phyloP scores from a whole-genome alignment of 1,140 invertebrate genomes.

The Lepidurus apus region DNA sequence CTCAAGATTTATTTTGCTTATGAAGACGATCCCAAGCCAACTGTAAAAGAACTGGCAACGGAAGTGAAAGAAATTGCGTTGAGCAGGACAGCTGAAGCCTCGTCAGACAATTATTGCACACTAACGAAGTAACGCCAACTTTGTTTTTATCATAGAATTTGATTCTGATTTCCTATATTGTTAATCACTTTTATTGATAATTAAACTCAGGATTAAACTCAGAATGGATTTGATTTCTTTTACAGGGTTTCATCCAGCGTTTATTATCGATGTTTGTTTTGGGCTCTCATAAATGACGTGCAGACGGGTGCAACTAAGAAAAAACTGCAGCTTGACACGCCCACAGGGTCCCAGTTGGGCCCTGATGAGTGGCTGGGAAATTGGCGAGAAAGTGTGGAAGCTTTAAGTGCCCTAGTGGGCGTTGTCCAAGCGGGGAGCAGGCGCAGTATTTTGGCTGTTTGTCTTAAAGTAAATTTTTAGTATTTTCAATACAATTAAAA shows the following conservation, averaged over 20 bases:
- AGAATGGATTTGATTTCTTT: too few relatives aligned
- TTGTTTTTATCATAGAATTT: too few relatives aligned
- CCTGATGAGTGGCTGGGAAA: not conserved
- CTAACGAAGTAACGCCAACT: not conserved
- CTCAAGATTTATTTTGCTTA: not conserved
- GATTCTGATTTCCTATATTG: too few relatives aligned
- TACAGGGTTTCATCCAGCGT: not conserved
- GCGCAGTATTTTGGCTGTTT: not conserved
- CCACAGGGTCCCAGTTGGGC: not conserved
- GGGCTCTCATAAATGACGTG: not conserved
- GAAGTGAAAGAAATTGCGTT: not conserved
- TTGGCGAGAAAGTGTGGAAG: not conserved
- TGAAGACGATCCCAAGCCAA: not conserved
- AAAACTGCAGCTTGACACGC: not conserved
- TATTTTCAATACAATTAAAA: not conserved
- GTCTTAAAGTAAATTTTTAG: not conserved
- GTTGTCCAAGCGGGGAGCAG: not conserved
- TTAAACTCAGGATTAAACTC: too few relatives aligned
- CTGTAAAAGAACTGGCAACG: not conserved
- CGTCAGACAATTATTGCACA: not conserved
- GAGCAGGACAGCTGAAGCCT: not conserved
- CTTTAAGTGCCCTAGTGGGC: not conserved
- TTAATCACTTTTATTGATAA: too few relatives aligned
- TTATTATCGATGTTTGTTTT: not conserved
- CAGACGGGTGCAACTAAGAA: not conserved